A percentile compares a stretch with the other conserved stretches of the same genome.
phyloP scores from a whole-genome alignment of 1,140 invertebrate species.

The Myzus persicae region DNA sequence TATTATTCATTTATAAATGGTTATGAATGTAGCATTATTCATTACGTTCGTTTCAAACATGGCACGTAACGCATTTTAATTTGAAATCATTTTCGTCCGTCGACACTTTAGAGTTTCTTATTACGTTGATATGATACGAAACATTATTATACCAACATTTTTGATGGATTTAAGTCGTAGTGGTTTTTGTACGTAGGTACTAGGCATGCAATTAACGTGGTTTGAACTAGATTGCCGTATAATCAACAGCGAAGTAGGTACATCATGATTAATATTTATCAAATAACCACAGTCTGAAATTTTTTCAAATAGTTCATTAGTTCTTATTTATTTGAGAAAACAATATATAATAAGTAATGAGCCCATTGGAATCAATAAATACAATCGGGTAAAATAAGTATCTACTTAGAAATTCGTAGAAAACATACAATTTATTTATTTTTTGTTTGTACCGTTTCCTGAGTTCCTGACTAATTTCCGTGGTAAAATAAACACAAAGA shows the following conservation, averaged over 20 bases:
- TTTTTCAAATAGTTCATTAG: not conserved
- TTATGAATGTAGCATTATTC: not conserved
- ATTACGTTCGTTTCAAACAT: not conserved
- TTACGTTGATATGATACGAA: not conserved
- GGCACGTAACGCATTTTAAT: not conserved
- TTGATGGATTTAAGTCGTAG: not conserved
- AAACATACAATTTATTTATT: not conserved
- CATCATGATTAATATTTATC: not conserved
- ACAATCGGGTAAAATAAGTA: not conserved
- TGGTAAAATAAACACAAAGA: not conserved
- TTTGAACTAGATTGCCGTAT: not conserved
- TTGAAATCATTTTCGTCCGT: not conserved
- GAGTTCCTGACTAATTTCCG: not conserved
- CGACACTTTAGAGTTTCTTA: not conserved
- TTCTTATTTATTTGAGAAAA: not conserved
- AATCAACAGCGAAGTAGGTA: not conserved
- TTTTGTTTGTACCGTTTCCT: not conserved
- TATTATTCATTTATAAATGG: not conserved
- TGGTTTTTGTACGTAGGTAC: not conserved
- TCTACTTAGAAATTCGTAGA: not conserved
- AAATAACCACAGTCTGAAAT: not conserved
- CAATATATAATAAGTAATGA: not conserved
- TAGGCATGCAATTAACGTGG: not conserved
- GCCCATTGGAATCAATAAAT: not conserved
- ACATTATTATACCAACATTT: not conserved